phyloP scores from a whole-genome alignment of 2,113 vertebrate genomes.

The Megatriorchis doriae region DNA sequence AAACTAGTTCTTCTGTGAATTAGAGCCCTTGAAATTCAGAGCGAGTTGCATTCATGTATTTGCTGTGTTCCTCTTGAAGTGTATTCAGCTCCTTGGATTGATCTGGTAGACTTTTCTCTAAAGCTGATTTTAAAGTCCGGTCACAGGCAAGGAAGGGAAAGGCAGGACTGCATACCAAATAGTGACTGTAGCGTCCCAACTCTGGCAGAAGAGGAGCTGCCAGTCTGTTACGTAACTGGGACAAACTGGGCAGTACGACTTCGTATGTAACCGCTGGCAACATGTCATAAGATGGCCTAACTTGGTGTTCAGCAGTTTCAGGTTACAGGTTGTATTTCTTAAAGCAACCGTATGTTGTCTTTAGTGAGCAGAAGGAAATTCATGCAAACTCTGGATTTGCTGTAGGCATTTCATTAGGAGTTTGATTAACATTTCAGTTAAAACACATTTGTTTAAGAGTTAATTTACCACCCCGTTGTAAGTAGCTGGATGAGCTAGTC shows the following conservation, averaged over 20 bases:
- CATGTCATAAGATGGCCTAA: accelerated
- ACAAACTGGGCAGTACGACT: not conserved
- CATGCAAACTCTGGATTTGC: not conserved
- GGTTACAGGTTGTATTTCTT: not conserved
- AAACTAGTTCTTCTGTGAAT: accelerated
- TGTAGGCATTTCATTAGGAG: accelerated
- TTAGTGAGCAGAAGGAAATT: not conserved
- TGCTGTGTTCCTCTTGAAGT: not conserved
- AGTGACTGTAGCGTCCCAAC: not conserved
- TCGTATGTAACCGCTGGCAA: accelerated
- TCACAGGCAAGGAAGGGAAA: not conserved
- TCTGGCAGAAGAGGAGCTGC: not conserved
- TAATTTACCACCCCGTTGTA: accelerated
- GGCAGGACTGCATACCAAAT: not conserved
- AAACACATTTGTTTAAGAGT: accelerated
- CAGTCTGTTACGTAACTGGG: accelerated
- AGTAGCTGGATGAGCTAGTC: not conserved
- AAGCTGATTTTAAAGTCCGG: not conserved
- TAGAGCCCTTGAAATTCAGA: not conserved
- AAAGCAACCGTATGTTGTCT: not conserved
- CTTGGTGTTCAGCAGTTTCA: not conserved
- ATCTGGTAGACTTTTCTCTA: not conserved
- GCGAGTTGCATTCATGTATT: accelerated
- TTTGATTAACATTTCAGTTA: accelerated
- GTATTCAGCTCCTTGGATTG: not conserved